phyloP scores from a whole-genome alignment of 1,140 invertebrate species.

The Pollicipes pollicipes region DNA sequence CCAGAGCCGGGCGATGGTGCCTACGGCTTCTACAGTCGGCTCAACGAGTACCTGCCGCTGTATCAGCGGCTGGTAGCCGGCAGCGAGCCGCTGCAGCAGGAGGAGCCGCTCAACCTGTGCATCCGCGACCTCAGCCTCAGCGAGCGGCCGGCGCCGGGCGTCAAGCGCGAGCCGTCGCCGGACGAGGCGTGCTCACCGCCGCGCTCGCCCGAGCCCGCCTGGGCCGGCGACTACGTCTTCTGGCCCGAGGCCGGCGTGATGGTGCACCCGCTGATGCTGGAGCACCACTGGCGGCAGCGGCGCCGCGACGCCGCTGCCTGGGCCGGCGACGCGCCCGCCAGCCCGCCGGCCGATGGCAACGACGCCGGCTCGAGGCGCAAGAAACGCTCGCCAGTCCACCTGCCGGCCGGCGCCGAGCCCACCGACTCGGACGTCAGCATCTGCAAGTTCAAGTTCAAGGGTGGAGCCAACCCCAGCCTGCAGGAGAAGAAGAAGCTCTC shows the following conservation, averaged over 20 bases:
- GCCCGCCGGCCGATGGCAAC: too few species aligned
- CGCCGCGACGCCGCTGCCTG: not conserved
- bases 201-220: not conserved
- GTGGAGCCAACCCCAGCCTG: slow-evolving; percentile 61
- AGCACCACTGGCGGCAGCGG: slow-evolving; percentile 32
- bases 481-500: slow-evolving; percentile 81
- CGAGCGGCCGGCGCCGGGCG: not conserved
- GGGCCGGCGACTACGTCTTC: slow-evolving; percentile 34
- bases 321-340: not conserved
- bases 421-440: slow-evolving; percentile 42
- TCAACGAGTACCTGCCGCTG: slow-evolving; percentile 11
- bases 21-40: not conserved
- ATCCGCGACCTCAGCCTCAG: not conserved
- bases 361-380: not conserved
- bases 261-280: slow-evolving; percentile 48
- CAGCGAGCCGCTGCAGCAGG: slow-evolving; percentile 28
- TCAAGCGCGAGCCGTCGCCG: not conserved
- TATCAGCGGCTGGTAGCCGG: slow-evolving; percentile 12
- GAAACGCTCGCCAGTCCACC: not conserved
- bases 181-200: too few species aligned
- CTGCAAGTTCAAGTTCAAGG: slow-evolving; percentile 83
- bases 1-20: not conserved
- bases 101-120: slow-evolving; percentile 66
- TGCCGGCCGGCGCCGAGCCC: not conserved
- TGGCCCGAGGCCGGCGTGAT: slow-evolving; percentile 49